Conservation (phyloP, 2,888 invertebrate species). For the Dynastes hyllus region DNA sequence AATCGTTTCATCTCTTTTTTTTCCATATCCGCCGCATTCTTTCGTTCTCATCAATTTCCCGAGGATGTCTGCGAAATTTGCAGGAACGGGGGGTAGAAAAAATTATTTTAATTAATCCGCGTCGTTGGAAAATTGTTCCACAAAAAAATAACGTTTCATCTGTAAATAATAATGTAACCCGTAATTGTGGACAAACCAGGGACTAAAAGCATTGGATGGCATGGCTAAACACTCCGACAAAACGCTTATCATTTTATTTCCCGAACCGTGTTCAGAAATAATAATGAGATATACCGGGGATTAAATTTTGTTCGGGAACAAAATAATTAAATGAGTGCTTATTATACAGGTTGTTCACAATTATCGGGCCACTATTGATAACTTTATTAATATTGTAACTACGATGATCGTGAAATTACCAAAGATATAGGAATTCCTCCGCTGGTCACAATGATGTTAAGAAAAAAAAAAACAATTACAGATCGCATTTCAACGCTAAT, state of each 20-base stretch:
- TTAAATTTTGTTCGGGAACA: too few relatives aligned
- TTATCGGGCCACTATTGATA: too few relatives aligned
- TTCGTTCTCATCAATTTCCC: background rate
- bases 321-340: too few relatives aligned
- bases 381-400: too few relatives aligned
- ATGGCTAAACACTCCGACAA: too few relatives aligned
- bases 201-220: background rate
- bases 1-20: background rate
- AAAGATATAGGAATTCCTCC: too few relatives aligned
- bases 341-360: too few relatives aligned
- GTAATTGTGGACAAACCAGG: background rate
- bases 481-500: too few relatives aligned
- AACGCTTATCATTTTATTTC: conserved; percentile 19
- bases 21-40: background rate
- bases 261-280: background rate
- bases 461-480: too few relatives aligned
- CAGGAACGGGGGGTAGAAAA: background rate
- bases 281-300: too few relatives aligned
- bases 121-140: background rate
- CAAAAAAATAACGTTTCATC: background rate
- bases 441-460: too few relatives aligned
- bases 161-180: background rate
- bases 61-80: background rate
- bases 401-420: too few relatives aligned
- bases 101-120: conserved; percentile 23